Evolutionary conservation across 2,888 invertebrate species (phyloP), one percentile per base, ranked within the genome.

Genomic region (Aphelenchoides bicaudatus): DNA sequence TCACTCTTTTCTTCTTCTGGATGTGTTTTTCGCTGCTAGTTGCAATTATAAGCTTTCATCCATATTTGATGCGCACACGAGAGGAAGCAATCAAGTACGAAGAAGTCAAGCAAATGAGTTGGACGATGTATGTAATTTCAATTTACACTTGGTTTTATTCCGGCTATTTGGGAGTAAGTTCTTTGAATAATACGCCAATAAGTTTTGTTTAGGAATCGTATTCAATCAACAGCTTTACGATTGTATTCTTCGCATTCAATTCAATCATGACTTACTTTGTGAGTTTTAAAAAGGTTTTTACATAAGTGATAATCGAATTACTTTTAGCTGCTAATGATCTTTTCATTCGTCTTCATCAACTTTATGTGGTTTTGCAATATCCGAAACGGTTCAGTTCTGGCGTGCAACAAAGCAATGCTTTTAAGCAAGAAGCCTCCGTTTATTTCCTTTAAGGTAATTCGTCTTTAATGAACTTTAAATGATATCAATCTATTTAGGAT

Each of bases 1-100:
- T 51, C 4, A 28, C 37, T 34, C 25, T 51, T 37, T 51, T 51
- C 38, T 51, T 51, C 37, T 46, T 51, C 39, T 51, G 37, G 37
- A 46, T 37, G 43, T 34, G 16, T n/a, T 10, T 43, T n/a, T 43
- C 43, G 43, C 23, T 43, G 10, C 21, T 21, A n/a, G 23, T 10
- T 25, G 43, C 43, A 6, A 10, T 43, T 8, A 8, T 10, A 19
- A 43, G 8, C 43, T 8, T 43, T 6, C 43, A 43, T n/a, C 6
- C 8, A 6, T n/a, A 43, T 25, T 21, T 43, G 21, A 21, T 43
- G 10, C 43, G 43, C 23, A 21, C 34, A n/a, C 34, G 10, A n/a
- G n/a, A n/a, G n/a, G n/a, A n/a, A n/a, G n/a, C n/a, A n/a, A n/a
- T n/a, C n/a, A n/a, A n/a, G n/a, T n/a, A n/a, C 34, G 34, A 34